Conservation (phyloP, 1,140 invertebrate genomes). For the Apis cerana region DNA sequence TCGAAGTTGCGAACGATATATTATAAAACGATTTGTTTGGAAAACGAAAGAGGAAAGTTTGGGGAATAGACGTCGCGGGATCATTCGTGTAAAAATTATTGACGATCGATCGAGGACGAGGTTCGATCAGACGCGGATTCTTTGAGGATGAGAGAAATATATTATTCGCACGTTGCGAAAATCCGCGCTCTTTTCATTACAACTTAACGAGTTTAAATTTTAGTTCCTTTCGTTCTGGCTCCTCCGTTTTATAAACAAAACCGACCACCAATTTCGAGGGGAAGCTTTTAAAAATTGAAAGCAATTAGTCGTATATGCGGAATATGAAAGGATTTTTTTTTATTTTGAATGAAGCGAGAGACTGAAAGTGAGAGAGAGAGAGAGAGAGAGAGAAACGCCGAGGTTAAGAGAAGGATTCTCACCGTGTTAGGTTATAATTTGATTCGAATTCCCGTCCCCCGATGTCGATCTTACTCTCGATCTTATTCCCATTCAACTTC, state of each 20-base stretch:
- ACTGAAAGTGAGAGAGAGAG: background rate
- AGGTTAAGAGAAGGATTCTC: background rate
- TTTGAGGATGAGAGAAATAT: background rate
- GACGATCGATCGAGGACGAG: background rate
- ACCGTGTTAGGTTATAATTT: background rate
- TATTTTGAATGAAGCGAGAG: background rate
- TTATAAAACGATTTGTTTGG: no score
- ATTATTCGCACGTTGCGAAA: background rate
- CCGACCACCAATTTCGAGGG: background rate
- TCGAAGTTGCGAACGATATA: no score
- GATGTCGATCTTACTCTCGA: background rate
- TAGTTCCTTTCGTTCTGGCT: background rate
- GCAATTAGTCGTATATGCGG: background rate
- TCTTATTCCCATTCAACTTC: background rate
- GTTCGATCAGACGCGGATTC: background rate
- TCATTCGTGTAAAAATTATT: background rate
- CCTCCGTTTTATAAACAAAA: background rate
- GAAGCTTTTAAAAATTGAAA: background rate
- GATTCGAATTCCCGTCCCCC: background rate
- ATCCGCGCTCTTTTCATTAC: background rate
- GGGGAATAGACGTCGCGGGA: no score
- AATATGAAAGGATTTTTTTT: accelerated
- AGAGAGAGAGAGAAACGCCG: background rate
- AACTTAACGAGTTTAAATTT: background rate
- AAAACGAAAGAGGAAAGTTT: background rate